Conservation (phyloP, 2,113 vertebrate species). For the Rhinoderma darwinii region DNA sequence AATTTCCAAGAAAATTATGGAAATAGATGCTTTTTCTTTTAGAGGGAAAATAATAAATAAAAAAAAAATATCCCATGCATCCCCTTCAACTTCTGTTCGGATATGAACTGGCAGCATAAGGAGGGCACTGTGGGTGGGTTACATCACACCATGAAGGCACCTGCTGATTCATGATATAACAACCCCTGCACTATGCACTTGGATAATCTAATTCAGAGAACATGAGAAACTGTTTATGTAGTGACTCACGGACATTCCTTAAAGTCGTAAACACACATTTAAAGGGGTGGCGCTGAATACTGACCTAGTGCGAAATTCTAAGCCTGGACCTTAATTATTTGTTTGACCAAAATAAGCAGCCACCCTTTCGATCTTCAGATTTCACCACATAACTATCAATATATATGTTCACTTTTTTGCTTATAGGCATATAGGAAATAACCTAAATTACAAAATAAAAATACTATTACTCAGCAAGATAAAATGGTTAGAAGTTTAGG, state of each 20-base stretch:
- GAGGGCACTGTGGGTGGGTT: not conserved
- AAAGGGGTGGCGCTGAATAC: not conserved
- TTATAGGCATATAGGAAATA: not conserved
- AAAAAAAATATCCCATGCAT: too few relatives aligned
- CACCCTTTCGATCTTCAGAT: not conserved
- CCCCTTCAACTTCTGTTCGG: too few relatives aligned
- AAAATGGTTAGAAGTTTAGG: too few relatives aligned
- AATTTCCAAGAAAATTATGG: too few relatives aligned
- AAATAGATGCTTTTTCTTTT: too few relatives aligned
- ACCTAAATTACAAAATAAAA: not conserved
- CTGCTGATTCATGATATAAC: not conserved
- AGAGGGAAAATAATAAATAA: too few relatives aligned
- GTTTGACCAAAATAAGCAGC: not conserved
- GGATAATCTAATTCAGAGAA: constrained; percentile 4
- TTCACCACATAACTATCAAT: not conserved
- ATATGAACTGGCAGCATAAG: too few relatives aligned
- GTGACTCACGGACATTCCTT: constrained; percentile 40
- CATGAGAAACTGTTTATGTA: constrained; percentile 18
- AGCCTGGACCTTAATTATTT: constrained; percentile 5
- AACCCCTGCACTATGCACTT: not conserved
- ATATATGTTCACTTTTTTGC: not conserved
- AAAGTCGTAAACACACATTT: constrained; percentile 19
- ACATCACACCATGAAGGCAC: not conserved
- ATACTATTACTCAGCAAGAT: too few relatives aligned
- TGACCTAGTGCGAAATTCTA: not conserved